phyloP scores from a whole-genome alignment of 2,113 vertebrate species.

The Noctilio leporinus region DNA sequence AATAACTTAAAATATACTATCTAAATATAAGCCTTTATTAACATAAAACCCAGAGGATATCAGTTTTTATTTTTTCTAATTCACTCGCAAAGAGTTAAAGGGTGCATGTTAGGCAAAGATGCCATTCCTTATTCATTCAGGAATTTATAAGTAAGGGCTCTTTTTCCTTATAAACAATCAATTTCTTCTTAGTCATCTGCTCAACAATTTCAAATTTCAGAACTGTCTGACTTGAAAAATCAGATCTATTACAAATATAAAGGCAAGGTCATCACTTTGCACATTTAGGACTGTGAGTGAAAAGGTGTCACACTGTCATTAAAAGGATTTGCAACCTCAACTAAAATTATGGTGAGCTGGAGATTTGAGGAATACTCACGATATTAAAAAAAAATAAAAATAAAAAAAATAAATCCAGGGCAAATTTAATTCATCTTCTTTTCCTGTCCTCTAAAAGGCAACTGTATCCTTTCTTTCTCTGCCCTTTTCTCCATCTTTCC shows the following conservation, averaged over 20 bases:
- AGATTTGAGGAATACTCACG: background rate
- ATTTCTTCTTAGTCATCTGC: background rate
- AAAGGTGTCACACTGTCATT: background rate
- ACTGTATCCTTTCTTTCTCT: background rate
- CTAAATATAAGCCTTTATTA: background rate
- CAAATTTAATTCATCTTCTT: background rate
- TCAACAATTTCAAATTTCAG: background rate
- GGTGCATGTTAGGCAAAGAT: background rate
- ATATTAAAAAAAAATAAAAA: background rate
- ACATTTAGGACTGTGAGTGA: background rate
- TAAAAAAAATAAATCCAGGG: background rate
- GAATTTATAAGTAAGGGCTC: background rate
- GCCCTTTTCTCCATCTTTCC: background rate
- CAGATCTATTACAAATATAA: background rate
- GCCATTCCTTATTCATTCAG: background rate
- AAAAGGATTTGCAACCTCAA: background rate
- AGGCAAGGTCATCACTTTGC: background rate
- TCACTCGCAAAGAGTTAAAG: constrained; percentile 22
- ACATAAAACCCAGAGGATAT: background rate
- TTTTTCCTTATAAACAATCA: background rate
- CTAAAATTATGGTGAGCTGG: background rate
- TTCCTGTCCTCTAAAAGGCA: background rate
- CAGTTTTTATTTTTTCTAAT: background rate
- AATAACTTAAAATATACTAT: background rate
- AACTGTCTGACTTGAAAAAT: background rate